These are phyloP conservation scores for Dryobota labecula DNA, from an alignment of 2,888 invertebrate species.

Conservation along the genomic window DNA sequence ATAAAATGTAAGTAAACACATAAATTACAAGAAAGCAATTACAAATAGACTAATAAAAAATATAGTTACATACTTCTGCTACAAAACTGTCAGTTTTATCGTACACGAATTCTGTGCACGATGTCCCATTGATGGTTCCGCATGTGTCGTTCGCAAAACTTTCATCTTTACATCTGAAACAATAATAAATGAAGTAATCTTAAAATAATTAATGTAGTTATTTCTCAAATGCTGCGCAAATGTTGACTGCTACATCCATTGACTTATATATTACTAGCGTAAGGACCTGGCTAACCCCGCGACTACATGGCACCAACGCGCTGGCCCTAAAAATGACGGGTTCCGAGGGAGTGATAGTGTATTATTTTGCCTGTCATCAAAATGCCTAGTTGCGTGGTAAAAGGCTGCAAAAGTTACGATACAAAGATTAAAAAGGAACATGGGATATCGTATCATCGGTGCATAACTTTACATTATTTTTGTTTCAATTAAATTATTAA, in stretches of 20 bases:
- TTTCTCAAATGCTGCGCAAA: too few species aligned
- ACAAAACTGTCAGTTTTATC: constrained; percentile 74
- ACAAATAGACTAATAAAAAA: not conserved
- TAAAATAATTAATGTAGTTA: too few species aligned
- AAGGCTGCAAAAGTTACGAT: not conserved
- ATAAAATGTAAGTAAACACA: not conserved
- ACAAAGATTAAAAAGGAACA: not conserved
- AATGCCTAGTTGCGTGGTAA: not conserved
- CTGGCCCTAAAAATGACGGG: too few species aligned
- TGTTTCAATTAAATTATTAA: not conserved
- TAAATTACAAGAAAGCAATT: not conserved
- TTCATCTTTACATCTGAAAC: constrained; percentile 70
- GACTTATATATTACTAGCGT: too few species aligned
- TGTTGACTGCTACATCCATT: too few species aligned
- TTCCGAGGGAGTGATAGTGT: too few species aligned
- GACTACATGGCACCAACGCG: too few species aligned
- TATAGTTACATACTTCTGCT: constrained; percentile 72
- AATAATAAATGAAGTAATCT: too few species aligned
- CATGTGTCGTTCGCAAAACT: constrained; percentile 63
- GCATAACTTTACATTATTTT: not conserved
- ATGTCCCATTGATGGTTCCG: constrained; percentile 47
- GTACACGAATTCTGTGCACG: constrained; percentile 72
- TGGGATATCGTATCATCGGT: constrained; percentile 1
- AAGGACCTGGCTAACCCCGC: too few species aligned
- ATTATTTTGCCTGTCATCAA: not conserved